A percentile compares a stretch with the other conserved stretches of the same genome.
These are phyloP conservation scores for Bryconaethiops microstoma DNA, from an alignment of 2,797 vertebrate species.

Conservation along the genomic window DNA sequence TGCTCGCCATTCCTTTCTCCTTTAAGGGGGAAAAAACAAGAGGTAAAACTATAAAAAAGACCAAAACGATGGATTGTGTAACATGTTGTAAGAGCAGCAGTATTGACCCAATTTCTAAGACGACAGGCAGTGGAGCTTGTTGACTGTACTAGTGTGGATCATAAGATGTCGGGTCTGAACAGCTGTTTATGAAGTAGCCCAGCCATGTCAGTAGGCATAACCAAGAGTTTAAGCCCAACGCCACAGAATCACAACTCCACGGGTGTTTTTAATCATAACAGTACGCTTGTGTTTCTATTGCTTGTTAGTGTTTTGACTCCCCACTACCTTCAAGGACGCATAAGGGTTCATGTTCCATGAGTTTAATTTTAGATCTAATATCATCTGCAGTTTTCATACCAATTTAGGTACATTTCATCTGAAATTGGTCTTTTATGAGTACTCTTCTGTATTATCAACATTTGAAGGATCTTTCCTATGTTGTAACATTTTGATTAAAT, in stretches of 20 bases:
- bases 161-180: neutral
- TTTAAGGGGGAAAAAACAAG: constrained; percentile 55
- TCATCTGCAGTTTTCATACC: neutral
- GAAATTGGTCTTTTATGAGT: too few species aligned
- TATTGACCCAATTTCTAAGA: neutral
- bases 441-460: too few species aligned
- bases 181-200: neutral
- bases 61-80: neutral
- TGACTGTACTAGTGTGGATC: neutral
- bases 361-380: neutral
- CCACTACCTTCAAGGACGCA: neutral
- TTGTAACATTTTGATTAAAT: neutral
- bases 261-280: neutral
- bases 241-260: neutral
- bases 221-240: neutral
- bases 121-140: neutral
- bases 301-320: neutral
- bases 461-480: neutral
- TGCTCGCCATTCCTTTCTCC: constrained; percentile 50
- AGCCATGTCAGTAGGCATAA: neutral
- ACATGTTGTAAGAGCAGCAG: neutral
- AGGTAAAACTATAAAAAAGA: constrained; percentile 36
- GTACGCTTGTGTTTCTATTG: neutral
- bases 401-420: neutral
- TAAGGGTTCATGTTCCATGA: neutral